These are phyloP conservation scores for Megaceryle torquata DNA, from an alignment of 2,113 vertebrate species.

Conservation along the genomic window DNA sequence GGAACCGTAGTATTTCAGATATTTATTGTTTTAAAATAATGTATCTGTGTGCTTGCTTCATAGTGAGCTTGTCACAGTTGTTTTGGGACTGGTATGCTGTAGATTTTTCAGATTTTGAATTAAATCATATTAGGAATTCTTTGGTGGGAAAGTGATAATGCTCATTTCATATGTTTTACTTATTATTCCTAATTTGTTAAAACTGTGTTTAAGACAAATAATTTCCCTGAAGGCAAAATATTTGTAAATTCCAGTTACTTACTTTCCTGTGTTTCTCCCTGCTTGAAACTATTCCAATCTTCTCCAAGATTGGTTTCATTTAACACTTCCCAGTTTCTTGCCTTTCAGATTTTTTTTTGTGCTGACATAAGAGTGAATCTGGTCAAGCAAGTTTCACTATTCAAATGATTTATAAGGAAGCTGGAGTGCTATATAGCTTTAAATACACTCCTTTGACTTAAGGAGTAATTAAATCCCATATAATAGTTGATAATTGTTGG, in stretches of 20 bases:
- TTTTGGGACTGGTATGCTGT: not conserved
- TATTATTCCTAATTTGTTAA: not conserved
- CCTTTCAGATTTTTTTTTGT: not conserved
- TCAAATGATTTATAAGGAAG: not conserved
- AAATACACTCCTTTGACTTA: not conserved
- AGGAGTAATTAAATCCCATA: not conserved
- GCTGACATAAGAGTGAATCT: not conserved
- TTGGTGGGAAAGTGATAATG: not conserved
- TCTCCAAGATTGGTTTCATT: not conserved
- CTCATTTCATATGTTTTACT: not conserved
- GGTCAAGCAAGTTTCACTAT: not conserved
- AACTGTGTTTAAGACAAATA: slow-evolving; percentile 14
- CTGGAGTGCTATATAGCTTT: not conserved
- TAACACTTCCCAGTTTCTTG: slow-evolving; percentile 25
- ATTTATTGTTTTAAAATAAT: not conserved
- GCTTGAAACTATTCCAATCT: not conserved
- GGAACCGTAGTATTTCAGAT: not conserved
- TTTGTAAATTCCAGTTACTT: slow-evolving; percentile 15
- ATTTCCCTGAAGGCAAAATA: slow-evolving; percentile 29
- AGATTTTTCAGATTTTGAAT: not conserved
- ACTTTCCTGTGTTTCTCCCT: not conserved
- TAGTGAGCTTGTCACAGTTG: not conserved
- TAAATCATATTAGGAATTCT: not conserved
- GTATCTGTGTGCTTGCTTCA: not conserved
- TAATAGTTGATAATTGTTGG: not conserved